phyloP scores from a whole-genome alignment of 53 echinoderm and acorn worm species.

The Zoroaster sp. region DNA sequence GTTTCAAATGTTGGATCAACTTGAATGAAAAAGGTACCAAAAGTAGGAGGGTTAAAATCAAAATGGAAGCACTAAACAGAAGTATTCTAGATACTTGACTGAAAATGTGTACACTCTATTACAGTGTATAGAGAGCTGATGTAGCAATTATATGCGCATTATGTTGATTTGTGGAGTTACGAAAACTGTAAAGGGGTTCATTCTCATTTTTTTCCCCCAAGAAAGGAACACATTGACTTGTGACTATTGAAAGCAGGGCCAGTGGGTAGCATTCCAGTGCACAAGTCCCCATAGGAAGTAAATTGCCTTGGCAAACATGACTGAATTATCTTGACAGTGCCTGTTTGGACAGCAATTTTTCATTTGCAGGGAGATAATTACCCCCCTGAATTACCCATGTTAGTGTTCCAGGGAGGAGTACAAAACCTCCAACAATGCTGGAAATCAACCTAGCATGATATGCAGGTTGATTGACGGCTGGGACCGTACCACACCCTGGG shows the following conservation, averaged over 20 bases:
- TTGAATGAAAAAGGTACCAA: no score
- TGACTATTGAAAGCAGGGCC: background rate
- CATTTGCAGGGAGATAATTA: slow-evolving; percentile 72
- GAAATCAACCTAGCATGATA: slow-evolving; percentile 61
- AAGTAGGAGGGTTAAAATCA: no score
- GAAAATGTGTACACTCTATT: no score
- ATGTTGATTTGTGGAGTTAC: background rate
- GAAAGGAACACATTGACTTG: slow-evolving; percentile 30
- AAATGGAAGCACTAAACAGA: no score
- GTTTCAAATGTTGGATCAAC: no score
- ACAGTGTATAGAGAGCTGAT: no score
- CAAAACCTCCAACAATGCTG: slow-evolving; percentile 51
- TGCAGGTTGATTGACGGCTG: slow-evolving; percentile 51
- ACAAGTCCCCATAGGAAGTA: slow-evolving; percentile 37
- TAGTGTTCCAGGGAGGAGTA: slow-evolving; percentile 65
- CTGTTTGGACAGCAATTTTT: slow-evolving; percentile 78
- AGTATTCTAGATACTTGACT: no score
- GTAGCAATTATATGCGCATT: no score
- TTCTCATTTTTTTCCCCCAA: background rate
- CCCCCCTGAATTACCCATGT: slow-evolving; percentile 62
- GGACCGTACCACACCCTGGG: slow-evolving; percentile 37
- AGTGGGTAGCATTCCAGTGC: slow-evolving; percentile 41
- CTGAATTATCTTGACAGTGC: slow-evolving; percentile 70
- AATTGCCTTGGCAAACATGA: slow-evolving; percentile 67
- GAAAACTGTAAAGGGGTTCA: background rate